Conservation (phyloP, 1,140 invertebrate species). For the Bombyx mandarina region DNA sequence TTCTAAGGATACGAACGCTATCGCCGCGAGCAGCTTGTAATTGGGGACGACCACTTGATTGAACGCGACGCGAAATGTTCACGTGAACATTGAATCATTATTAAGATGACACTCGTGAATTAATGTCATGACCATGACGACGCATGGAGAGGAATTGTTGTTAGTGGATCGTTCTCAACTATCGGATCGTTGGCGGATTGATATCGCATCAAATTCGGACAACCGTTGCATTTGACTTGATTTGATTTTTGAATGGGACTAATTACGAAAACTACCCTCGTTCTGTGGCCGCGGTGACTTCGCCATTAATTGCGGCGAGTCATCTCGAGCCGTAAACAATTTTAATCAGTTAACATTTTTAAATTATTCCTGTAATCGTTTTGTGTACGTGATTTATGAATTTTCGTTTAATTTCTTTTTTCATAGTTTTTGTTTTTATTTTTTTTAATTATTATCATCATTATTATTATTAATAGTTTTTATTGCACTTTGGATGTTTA, state of each 20-base stretch:
- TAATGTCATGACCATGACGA: too few relatives aligned
- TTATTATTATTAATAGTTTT: conserved; percentile 14
- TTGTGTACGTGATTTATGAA: conserved; percentile 34
- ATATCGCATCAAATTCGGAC: conserved; percentile 12
- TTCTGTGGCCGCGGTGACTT: not conserved
- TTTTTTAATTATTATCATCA: too few relatives aligned
- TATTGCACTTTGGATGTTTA: conserved; percentile 66
- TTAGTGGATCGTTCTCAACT: too few relatives aligned
- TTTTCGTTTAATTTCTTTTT: conserved; percentile 8
- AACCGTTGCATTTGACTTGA: conserved; percentile 1
- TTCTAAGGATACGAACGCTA: conserved; percentile 24
- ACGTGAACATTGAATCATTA: too few relatives aligned
- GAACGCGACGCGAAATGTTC: too few relatives aligned
- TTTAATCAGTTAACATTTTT: conserved; percentile 50
- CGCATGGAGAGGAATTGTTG: too few relatives aligned
- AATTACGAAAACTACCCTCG: conserved; percentile 3
- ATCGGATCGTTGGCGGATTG: conserved; percentile 2
- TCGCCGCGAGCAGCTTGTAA: too few relatives aligned
- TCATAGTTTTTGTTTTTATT: too few relatives aligned
- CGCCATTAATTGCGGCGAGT: not conserved
- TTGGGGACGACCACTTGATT: too few relatives aligned
- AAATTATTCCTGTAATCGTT: conserved; percentile 25
- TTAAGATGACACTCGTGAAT: too few relatives aligned
- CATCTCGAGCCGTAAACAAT: conserved; percentile 12
- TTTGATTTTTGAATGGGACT: conserved; percentile 17